Evolutionary conservation across 2,113 vertebrate genomes (phyloP).

Genomic region (Varanus salvator): DNA sequence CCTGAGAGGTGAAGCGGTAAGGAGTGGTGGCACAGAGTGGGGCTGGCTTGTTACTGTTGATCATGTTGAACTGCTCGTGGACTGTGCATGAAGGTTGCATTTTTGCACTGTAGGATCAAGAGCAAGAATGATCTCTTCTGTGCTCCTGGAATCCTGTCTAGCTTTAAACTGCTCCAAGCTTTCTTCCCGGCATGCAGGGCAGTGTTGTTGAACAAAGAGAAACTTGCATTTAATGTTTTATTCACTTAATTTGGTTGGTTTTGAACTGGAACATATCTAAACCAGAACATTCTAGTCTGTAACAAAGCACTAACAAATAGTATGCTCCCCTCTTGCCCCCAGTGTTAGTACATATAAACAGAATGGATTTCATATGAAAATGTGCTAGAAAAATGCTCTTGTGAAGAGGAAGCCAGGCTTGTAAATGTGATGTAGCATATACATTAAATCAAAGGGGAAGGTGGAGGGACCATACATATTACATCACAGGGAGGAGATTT

Average conservation of each 20-base stretch:
- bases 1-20: no score
- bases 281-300: background rate
- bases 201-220: background rate
- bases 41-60: no score
- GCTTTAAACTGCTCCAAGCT: no score
- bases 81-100: no score
- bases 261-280: background rate
- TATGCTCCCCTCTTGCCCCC: no score
- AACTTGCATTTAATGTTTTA: background rate
- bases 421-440: background rate
- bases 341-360: background rate
- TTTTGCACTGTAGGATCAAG: no score
- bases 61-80: no score
- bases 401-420: background rate
- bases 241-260: background rate
- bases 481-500: constrained; percentile 38
- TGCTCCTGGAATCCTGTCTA: no score
- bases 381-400: background rate
- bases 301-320: background rate
- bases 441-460: background rate
- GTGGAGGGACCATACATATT: constrained; percentile 31
- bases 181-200: background rate
- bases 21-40: no score
- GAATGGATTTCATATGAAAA: background rate
- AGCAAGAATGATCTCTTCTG: no score